Evolutionary conservation across 1,140 invertebrate genomes (phyloP), one percentile per base, ranked within the genome.

Genomic region (Drosophila ercepeae): DNA sequence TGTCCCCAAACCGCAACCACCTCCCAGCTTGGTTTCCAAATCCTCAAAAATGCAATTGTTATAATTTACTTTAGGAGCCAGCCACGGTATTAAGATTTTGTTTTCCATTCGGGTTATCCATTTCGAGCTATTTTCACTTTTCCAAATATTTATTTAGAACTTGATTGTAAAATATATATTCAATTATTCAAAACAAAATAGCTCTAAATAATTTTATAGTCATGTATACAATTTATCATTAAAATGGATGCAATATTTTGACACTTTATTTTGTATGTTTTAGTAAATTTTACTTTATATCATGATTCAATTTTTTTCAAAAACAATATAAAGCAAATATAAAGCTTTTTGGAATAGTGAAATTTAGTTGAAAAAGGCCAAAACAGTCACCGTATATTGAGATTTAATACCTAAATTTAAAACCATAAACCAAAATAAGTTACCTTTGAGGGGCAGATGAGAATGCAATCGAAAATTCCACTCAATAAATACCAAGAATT

Each of bases 41-140:
- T 32, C 23, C 49, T 58, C 48, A 61, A 48, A 70, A 57, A 63
- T 70, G 42, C 69, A 77, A 59, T n/a, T n/a, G n/a, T n/a, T n/a
- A n/a, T 82, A 74, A 76, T 82, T 14, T 39, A 34, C 1, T n/a
- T 25, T 5, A 11, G 32, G 6, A 14, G 36, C 14, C 36, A 39
- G 13, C 36, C 1, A 39, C 13, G 36, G 7, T 14, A 5, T 39
- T 39, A 2, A 1, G 6, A 6, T 39, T 16, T 39, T 14, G 6
- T 39, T 14, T 14, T 39, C 4, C 6, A 39, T 16, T 39, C 36
- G n/a, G n/a, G n/a, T 16, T 39, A 5, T 39, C 2, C 8, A 36
- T 14, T 9, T 9, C 11, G n/a, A n/a, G n/a, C n/a, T n/a, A 16
- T 16, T 39, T 39, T 39, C 36, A 39, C 36, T 14, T 14, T 39